Conservation (phyloP, 2,797 vertebrate genomes). For the Hozukius guyotensis region DNA sequence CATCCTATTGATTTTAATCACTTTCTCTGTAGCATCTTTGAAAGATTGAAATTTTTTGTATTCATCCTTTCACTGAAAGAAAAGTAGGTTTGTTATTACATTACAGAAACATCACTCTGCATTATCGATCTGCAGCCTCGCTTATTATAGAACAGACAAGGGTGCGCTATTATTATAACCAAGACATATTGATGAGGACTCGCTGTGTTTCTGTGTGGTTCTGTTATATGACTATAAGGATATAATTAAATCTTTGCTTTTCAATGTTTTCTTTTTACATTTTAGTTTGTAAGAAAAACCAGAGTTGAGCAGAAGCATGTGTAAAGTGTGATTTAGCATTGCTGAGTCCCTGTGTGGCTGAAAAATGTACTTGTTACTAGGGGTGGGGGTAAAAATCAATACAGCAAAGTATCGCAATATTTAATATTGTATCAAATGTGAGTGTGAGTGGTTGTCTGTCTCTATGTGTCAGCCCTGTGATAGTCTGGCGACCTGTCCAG, state of each 20-base stretch:
- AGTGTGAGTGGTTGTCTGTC: no score
- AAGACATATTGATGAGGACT: slow-evolving; percentile 21
- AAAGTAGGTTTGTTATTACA: slow-evolving; percentile 35
- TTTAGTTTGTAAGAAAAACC: not conserved
- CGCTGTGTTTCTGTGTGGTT: slow-evolving; percentile 10
- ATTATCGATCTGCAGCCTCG: slow-evolving; percentile 53
- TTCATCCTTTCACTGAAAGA: slow-evolving; percentile 8
- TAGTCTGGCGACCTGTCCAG: no score
- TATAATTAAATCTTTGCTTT: slow-evolving; percentile 21
- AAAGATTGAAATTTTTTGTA: slow-evolving; percentile 24
- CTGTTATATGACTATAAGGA: not conserved
- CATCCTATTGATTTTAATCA: slow-evolving; percentile 48
- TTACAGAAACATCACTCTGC: slow-evolving; percentile 51
- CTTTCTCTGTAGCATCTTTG: slow-evolving; percentile 3
- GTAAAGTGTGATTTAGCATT: not conserved
- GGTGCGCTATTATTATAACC: slow-evolving; percentile 41
- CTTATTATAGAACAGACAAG: slow-evolving; percentile 48
- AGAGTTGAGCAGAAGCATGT: not conserved
- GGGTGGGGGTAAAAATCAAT: no score
- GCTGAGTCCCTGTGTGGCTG: not conserved
- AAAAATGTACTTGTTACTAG: not conserved
- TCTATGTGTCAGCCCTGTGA: no score
- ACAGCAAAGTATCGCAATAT: no score
- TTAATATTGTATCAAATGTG: no score
- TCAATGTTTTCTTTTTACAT: not conserved